These are phyloP conservation scores for Cavia aperea DNA, from an alignment of 2,113 vertebrate species.

Conservation along the genomic window DNA sequence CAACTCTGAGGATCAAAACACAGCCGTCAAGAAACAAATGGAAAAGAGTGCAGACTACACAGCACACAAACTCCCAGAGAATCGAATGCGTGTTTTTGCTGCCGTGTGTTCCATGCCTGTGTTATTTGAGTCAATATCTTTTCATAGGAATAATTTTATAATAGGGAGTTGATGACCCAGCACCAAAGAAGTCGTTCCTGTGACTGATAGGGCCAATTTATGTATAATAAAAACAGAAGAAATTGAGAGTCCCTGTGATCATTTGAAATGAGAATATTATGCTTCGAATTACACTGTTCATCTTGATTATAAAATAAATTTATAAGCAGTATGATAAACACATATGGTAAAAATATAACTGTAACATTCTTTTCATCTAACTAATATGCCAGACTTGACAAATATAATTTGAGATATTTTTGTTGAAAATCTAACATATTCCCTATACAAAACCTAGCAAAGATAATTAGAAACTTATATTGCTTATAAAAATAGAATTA, in stretches of 20 bases:
- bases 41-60: neutral
- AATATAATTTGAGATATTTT: conserved; percentile 24
- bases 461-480: conserved; percentile 6
- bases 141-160: conserved; percentile 28
- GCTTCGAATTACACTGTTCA: conserved; percentile 10
- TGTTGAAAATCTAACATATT: neutral
- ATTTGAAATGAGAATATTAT: conserved; percentile 46
- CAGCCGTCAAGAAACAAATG: neutral
- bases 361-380: neutral
- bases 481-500: neutral
- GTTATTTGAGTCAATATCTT: neutral
- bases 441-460: conserved; percentile 9
- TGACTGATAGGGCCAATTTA: conserved; percentile 43
- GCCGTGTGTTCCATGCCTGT: neutral
- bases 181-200: conserved; percentile 24
- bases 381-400: neutral
- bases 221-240: conserved; percentile 28
- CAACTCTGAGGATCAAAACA: conserved; percentile 22
- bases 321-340: conserved; percentile 22
- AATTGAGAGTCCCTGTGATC: neutral
- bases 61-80: neutral
- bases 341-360: neutral
- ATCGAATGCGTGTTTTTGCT: neutral
- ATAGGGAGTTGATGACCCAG: conserved; percentile 40
- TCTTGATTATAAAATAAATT: conserved; percentile 43